Conservation (phyloP, 2,888 invertebrate genomes). For the Idaea aversata region DNA sequence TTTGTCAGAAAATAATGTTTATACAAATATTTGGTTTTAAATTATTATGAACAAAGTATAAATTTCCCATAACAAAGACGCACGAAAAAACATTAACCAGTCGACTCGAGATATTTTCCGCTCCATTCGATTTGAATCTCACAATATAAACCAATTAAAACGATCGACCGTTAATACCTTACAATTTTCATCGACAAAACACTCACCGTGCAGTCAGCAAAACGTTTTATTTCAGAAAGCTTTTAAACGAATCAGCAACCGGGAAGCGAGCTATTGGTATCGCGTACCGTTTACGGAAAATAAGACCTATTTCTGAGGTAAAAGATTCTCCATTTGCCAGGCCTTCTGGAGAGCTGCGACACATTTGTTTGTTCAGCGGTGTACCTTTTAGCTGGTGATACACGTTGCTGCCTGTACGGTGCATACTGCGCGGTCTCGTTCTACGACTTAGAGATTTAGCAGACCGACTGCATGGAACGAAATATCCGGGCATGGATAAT, state of each 20-base stretch:
- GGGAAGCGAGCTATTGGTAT: slow-evolving; percentile 34
- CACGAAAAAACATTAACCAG: background rate
- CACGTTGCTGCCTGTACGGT: slow-evolving; percentile 15
- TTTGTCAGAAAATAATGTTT: too few relatives aligned
- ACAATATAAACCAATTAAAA: background rate
- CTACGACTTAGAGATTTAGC: background rate
- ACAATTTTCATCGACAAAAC: slow-evolving; percentile 20
- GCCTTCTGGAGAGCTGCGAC: slow-evolving; percentile 19
- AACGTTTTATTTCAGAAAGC: slow-evolving; percentile 39
- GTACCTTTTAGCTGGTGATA: slow-evolving; percentile 48
- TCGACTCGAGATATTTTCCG: background rate
- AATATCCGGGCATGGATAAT: background rate
- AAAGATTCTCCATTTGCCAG: slow-evolving; percentile 29
- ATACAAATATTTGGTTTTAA: too few relatives aligned
- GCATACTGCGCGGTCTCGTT: background rate
- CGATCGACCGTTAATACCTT: slow-evolving; percentile 2
- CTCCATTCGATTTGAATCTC: background rate
- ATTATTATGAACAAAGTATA: background rate
- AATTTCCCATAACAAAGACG: background rate
- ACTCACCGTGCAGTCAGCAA: slow-evolving; percentile 25
- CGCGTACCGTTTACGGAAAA: slow-evolving; percentile 35
- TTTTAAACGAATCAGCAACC: slow-evolving; percentile 44
- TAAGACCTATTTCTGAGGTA: slow-evolving; percentile 39
- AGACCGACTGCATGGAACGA: background rate
- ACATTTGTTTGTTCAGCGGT: slow-evolving; percentile 45